These are phyloP conservation scores for Eubucco bourcierii DNA, from an alignment of 2,113 vertebrate species.

Conservation along the genomic window DNA sequence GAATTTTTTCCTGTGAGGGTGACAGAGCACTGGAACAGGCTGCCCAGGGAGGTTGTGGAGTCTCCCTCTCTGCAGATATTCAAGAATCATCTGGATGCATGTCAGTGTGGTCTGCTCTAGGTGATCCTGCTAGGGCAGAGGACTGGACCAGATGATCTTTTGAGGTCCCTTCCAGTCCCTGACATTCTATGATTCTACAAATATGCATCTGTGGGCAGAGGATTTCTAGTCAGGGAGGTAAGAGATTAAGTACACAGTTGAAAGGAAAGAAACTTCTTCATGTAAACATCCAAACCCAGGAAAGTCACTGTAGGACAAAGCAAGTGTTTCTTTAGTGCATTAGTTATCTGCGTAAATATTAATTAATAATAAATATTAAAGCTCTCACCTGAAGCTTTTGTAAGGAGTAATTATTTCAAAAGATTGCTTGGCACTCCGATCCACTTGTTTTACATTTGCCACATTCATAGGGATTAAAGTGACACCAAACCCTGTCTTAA, in stretches of 20 bases:
- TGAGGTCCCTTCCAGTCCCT: too few species aligned
- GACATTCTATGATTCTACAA: not conserved
- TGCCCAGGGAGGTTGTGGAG: too few species aligned
- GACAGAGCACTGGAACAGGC: too few species aligned
- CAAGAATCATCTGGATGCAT: too few species aligned
- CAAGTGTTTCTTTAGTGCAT: not conserved
- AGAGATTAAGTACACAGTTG: not conserved
- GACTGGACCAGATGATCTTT: too few species aligned
- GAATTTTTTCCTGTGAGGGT: too few species aligned
- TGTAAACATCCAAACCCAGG: not conserved
- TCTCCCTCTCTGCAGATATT: too few species aligned
- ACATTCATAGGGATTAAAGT: slow-evolving; percentile 89
- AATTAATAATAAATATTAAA: not conserved
- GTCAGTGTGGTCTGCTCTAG: too few species aligned
- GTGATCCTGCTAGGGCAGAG: too few species aligned
- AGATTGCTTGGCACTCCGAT: slow-evolving; percentile 79
- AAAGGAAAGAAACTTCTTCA: not conserved
- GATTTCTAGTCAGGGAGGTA: not conserved
- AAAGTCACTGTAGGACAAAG: not conserved
- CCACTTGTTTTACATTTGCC: slow-evolving; percentile 86
- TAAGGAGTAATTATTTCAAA: slow-evolving; percentile 99
- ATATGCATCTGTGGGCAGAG: accelerated
- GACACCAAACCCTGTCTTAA: slow-evolving; percentile 87
- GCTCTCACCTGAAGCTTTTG: slow-evolving; percentile 90
- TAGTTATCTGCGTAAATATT: not conserved